These are phyloP conservation scores for Pelobates fuscus DNA, from an alignment of 2,113 vertebrate species.

Conservation along the genomic window DNA sequence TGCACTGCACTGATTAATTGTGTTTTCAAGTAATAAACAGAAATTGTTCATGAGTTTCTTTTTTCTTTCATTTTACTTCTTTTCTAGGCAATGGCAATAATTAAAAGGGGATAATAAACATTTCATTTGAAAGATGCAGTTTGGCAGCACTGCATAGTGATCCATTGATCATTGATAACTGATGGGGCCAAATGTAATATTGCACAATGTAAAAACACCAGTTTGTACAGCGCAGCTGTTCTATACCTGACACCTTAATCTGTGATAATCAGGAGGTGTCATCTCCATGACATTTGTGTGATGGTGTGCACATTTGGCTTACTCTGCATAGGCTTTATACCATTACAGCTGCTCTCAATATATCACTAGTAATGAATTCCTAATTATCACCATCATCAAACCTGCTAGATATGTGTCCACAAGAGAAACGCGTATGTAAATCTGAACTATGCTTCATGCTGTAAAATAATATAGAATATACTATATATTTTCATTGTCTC, in stretches of 20 bases:
- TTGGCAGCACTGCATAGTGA: not conserved
- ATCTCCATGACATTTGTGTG: conserved; percentile 52
- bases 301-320: conserved; percentile 64
- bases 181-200: conserved; percentile 9
- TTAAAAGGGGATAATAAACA: not conserved
- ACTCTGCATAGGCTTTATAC: conserved; percentile 65
- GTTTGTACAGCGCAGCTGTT: conserved; percentile 30
- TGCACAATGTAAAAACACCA: not conserved
- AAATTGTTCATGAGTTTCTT: no score
- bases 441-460: no score
- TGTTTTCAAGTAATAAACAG: no score
- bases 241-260: conserved; percentile 32
- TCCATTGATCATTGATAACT: not conserved
- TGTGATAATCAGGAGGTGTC: conserved; percentile 65
- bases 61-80: no score
- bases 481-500: no score
- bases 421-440: no score
- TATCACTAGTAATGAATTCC: conserved; percentile 68
- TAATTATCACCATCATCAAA: conserved; percentile 66
- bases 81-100: not conserved
- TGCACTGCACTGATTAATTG: no score
- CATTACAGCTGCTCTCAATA: conserved; percentile 68
- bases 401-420: conserved; percentile 1
- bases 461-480: no score
- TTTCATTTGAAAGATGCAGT: conserved; percentile 7